Conservation (phyloP, 2,113 vertebrate species). For the Mystacornis crossleyi region DNA sequence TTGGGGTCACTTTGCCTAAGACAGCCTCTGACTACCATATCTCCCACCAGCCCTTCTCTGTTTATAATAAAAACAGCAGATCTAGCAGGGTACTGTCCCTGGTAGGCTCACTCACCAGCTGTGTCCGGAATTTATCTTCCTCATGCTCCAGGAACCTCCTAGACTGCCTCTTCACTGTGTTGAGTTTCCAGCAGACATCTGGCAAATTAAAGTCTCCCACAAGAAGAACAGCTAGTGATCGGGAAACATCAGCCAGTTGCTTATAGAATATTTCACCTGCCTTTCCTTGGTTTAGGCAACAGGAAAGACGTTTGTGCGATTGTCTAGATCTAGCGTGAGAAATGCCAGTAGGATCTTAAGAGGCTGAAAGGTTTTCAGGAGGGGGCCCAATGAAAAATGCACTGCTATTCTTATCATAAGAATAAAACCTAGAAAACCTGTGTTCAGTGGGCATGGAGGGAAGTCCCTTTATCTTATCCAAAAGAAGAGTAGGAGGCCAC, state of each 20-base stretch:
- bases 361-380: not conserved
- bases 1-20: fast-evolving
- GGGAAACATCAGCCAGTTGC: not conserved
- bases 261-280: not conserved
- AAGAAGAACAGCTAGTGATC: fast-evolving
- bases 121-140: not conserved
- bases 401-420: not conserved
- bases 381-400: not conserved
- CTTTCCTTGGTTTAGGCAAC: not conserved
- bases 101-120: not conserved
- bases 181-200: not conserved
- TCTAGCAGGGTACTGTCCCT: too few species aligned
- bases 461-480: not conserved
- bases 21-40: fast-evolving
- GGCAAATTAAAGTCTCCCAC: not conserved
- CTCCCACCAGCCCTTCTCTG: not conserved
- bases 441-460: not conserved
- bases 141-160: fast-evolving
- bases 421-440: not conserved
- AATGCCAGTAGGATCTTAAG: not conserved
- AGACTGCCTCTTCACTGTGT: not conserved
- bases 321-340: not conserved
- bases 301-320: not conserved
- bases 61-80: not conserved
- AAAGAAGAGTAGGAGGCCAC: not conserved